Conservation (phyloP, 2,888 invertebrate genomes). For the Callyntrura sp. region DNA sequence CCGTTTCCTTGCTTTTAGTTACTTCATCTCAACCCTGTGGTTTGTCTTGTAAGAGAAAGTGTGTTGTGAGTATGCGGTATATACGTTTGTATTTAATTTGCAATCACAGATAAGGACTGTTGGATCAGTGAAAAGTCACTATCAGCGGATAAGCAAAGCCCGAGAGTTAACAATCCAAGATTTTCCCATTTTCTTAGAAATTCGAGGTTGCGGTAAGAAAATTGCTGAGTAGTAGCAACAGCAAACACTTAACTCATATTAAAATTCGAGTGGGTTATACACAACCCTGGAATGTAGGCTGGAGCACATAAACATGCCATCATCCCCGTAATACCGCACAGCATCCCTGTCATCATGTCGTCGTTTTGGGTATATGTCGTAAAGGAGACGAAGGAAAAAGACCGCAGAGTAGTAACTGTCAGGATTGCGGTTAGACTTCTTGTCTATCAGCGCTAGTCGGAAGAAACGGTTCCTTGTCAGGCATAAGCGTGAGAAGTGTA, state of each 20-base stretch:
- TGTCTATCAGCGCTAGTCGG: constrained; percentile 59
- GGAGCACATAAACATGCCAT: constrained; percentile 5
- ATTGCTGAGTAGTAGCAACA: too few relatives aligned
- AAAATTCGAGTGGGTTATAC: neutral
- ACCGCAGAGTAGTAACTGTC: constrained; percentile 67
- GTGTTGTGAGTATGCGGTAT: too few relatives aligned
- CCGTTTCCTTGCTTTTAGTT: too few relatives aligned
- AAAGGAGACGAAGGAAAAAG: constrained; percentile 65
- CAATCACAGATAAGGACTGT: constrained; percentile 62
- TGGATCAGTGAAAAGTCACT: constrained; percentile 55
- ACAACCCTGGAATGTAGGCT: neutral
- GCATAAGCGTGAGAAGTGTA: neutral
- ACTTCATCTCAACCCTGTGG: too few relatives aligned
- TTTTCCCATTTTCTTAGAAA: constrained; percentile 43
- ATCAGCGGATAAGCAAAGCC: constrained; percentile 35
- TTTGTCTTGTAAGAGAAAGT: too few relatives aligned
- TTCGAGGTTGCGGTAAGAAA: neutral
- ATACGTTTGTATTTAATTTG: constrained; percentile 62
- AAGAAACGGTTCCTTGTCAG: constrained; percentile 39
- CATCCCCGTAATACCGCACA: neutral
- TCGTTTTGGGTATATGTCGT: constrained; percentile 23
- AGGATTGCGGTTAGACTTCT: constrained; percentile 61
- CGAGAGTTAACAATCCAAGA: neutral
- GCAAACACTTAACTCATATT: constrained; percentile 22
- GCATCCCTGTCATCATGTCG: neutral